Percentiles rank a stretch among this genome's conserved stretches.
Evolutionary conservation across 1,140 invertebrate genomes (phyloP).

Genomic region (Saccostrea echinata): DNA sequence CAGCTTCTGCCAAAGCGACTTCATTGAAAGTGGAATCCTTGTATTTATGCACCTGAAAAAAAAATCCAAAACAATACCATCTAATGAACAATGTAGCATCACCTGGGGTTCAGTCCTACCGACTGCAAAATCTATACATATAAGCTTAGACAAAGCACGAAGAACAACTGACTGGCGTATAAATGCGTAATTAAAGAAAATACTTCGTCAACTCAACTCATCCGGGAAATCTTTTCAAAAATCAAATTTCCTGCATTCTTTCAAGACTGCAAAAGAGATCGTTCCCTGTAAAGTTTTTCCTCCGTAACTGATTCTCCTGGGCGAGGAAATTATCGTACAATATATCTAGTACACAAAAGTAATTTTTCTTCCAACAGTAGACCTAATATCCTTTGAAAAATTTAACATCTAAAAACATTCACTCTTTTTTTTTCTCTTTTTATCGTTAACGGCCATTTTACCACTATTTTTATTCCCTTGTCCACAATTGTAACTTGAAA

Average conservation of each 20-base stretch:
- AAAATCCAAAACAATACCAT: conserved; percentile 28
- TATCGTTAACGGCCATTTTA: no score
- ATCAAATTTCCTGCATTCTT: neutral
- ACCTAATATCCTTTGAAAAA: neutral
- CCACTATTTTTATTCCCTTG: no score
- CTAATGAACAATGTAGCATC: conserved; percentile 14
- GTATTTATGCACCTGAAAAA: conserved; percentile 23
- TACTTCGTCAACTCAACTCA: neutral
- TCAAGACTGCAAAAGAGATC: neutral
- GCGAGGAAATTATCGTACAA: neutral
- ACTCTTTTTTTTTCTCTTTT: no score
- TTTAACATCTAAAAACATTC: no score
- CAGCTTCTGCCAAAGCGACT: neutral
- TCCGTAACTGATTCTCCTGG: neutral
- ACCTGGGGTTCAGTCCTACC: neutral
- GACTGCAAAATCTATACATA: conserved; percentile 5
- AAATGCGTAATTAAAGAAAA: conserved; percentile 11
- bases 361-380: neutral
- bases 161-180: neutral
- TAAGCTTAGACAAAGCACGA: neutral
- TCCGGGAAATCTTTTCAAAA: neutral
- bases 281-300: neutral
- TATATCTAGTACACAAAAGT: neutral
- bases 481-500: no score
- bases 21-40: neutral